Base-by-base conservation (phyloP, 2,888 invertebrate species). In the Trissoscelio sp. region DNA sequence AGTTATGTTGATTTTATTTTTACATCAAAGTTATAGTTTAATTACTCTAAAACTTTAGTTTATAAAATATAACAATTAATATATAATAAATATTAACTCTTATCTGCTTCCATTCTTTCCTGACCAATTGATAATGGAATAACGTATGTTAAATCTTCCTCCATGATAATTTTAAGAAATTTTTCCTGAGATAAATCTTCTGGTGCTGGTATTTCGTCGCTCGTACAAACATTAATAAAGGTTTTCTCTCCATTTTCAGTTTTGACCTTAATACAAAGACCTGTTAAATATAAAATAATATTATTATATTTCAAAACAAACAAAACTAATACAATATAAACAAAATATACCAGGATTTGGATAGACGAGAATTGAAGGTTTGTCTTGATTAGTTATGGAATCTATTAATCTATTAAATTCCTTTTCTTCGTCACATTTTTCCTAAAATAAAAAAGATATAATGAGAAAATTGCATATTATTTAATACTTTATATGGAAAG, bases 111-210 rank as follows among this genome's bases (percentile, higher is more conserved):
- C 4, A 93, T 93, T 85, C 95, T 95, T 3, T 96, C 94, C 88
- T 96, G 95, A 0, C 97, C 97, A 83, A 98, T 95, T 89, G 97
- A 97, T 96, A 98, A 96, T 0, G 98, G 98, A 48, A 98, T 95
- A 81, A 95, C 93, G 91, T 94, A 98, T 2, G 94, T 93, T 0
- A 95, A 94, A 69, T 94, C 93, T 86, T 96, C 95, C 67, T 94
- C 94, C 88, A 95, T 94, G 9, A 88, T 24, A 3, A 87, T 57
- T 31, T 84, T 16, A 0, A 84, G 4, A 24, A 91, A 83, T 64
- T 87, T 55, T 69, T 93, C 92, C 7, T 93, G 93, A 0, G 93
- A 93, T 42, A 96, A 94, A 86, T 96, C 95, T 85, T 94, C 93
- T 0, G 95, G 96, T 72, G 94, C 92, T 7, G 96, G 96, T 84